These are phyloP conservation scores for Acrossocheilus wenchowensis DNA, from an alignment of 2,797 vertebrate genomes.

Conservation along the genomic window DNA sequence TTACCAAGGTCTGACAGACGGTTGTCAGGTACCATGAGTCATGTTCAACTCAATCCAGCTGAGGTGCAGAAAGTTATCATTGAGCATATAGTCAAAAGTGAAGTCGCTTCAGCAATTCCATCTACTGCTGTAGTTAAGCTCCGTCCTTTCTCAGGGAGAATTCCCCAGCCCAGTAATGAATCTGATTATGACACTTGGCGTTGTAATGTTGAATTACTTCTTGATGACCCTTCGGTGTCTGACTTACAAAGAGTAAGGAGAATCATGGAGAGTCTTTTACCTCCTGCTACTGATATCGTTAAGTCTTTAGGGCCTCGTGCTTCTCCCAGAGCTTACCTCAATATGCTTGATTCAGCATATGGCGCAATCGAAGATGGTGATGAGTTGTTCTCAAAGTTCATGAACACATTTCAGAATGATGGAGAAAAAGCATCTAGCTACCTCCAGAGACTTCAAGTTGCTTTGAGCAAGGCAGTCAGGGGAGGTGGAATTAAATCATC, in stretches of 20 bases:
- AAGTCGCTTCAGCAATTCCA: neutral
- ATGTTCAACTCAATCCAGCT: slow-evolving; percentile 1
- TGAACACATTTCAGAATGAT: slow-evolving; percentile 37
- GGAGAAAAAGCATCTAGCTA: slow-evolving; percentile 37
- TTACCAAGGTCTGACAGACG: neutral
- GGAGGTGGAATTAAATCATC: neutral
- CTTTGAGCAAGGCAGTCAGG: neutral
- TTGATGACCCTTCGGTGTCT: neutral
- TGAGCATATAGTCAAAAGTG: slow-evolving; percentile 6
- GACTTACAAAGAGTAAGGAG: slow-evolving; percentile 7
- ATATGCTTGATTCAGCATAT: slow-evolving; percentile 31
- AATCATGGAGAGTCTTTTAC: neutral
- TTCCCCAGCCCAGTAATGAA: neutral
- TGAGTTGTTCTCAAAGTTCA: slow-evolving; percentile 36
- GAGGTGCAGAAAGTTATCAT: slow-evolving; percentile 7
- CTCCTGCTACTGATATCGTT: neutral
- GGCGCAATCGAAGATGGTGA: slow-evolving; percentile 34
- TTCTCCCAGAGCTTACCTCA: slow-evolving; percentile 4
- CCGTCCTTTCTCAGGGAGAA: slow-evolving; percentile 11
- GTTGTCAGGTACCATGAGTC: neutral
- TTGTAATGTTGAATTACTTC: neutral
- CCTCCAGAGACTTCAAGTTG: slow-evolving; percentile 3
- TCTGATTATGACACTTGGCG: neutral
- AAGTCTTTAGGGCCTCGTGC: neutral
- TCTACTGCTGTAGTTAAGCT: neutral